A percentile compares a stretch with the other conserved stretches of the same genome.
Evolutionary conservation across 1,140 invertebrate species (phyloP).

Genomic region (Drosophila quadrilineata): DNA sequence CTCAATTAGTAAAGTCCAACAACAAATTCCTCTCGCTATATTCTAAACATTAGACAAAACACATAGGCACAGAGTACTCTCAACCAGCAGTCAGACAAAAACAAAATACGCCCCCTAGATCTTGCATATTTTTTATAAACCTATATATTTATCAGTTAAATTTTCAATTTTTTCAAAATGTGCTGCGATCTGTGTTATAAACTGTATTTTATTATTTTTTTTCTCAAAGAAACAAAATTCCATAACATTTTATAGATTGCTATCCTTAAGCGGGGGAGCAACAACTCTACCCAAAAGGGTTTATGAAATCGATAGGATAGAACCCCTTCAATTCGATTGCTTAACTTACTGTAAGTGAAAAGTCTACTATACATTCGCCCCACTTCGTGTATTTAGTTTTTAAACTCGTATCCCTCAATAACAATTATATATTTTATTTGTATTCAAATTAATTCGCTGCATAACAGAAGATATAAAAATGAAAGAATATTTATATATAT

Average conservation of each 20-base stretch:
- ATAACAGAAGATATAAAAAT: conserved; percentile 17
- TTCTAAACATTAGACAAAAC: conserved; percentile 4
- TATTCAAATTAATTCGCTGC: conserved; percentile 50
- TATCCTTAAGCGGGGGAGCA: conserved; percentile 16
- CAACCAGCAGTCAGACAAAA: background rate
- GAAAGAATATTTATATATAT: too few species aligned
- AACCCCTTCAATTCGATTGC: conserved; percentile 63
- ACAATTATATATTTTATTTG: conserved; percentile 43
- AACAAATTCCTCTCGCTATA: background rate
- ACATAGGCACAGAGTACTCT: too few species aligned
- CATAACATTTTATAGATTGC: conserved; percentile 29
- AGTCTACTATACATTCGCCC: conserved; percentile 33
- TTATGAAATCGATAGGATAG: conserved; percentile 55
- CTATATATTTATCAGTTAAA: conserved; percentile 41
- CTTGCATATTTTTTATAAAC: conserved; percentile 52
- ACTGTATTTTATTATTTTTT: too few species aligned
- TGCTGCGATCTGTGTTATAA: too few species aligned
- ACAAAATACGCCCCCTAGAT: conserved; percentile 9
- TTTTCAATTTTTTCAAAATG: too few species aligned
- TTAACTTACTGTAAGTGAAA: conserved; percentile 64
- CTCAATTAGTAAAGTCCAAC: conserved; percentile 59
- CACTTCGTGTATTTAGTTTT: conserved; percentile 59
- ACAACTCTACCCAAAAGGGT: conserved; percentile 30
- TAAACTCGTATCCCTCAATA: conserved; percentile 38
- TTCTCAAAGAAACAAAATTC: conserved; percentile 36